Evolutionary conservation across 2,113 vertebrate species (phyloP).

Genomic region (Psittacus erithacus): DNA sequence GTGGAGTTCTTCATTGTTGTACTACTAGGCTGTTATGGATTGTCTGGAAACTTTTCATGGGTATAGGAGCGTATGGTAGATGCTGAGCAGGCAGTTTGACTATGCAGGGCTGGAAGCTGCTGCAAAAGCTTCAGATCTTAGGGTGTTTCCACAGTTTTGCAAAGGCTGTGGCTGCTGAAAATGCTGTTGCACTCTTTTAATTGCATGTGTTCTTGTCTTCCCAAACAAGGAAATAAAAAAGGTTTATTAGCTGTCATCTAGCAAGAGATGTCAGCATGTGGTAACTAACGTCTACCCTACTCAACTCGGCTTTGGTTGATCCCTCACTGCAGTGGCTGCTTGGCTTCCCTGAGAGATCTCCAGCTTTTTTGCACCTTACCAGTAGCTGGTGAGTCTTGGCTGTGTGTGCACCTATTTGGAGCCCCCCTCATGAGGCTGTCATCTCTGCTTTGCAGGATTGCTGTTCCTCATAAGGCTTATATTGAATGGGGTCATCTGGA

Average conservation of each 20-base stretch:
- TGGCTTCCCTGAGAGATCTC: background rate
- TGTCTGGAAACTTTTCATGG: background rate
- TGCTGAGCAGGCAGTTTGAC: background rate
- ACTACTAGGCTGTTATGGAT: background rate
- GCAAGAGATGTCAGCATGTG: background rate
- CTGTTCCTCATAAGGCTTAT: background rate
- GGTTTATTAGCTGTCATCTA: background rate
- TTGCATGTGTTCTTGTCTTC: background rate
- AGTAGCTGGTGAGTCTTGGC: background rate
- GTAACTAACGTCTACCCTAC: background rate
- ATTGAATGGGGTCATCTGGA: background rate
- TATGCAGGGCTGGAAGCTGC: background rate
- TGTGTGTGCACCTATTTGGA: background rate
- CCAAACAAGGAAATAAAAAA: background rate
- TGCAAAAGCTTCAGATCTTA: background rate
- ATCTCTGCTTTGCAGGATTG: background rate
- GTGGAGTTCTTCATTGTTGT: background rate
- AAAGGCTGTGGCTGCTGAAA: background rate
- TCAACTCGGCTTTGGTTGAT: fast-evolving
- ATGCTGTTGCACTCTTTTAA: background rate
- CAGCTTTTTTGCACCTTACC: background rate
- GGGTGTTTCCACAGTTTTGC: background rate
- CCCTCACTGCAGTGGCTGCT: background rate
- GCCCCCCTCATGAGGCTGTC: background rate
- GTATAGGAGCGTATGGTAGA: background rate